Base-by-base conservation (phyloP, 2,888 invertebrate genomes). In the Polydrusus pterygomalis region DNA sequence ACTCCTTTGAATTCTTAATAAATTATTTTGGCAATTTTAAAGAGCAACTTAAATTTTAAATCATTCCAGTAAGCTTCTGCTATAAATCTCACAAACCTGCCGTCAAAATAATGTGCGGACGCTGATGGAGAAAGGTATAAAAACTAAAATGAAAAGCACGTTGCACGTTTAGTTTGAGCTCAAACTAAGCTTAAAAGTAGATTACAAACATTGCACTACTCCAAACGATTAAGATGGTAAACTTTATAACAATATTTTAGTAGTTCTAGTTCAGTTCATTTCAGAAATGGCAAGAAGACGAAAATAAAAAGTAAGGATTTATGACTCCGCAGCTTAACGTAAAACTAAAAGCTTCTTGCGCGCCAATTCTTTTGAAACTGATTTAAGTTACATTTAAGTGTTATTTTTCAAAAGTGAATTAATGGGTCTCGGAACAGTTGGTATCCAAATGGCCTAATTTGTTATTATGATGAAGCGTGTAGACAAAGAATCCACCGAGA, bases 201-300 rank as follows among this genome's bases (percentile, higher is more conserved):
- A 70, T 70, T 70, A 70, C 62, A 70, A 70, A 60, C 67, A 49
- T 62, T 70, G 34, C 49, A 43, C 60, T 62, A 70, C 70, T 70
- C 60, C 62, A 62, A 70, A 60, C 70, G 62, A 62, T 62, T 49
- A 70, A 62, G 70, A 70, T 62, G 62, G 62, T 51, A 62, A 70
- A 70, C 70, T 70, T 70, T 70, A 70, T 62, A 70, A 70, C 70
- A 70, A 70, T 70, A 70, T 70, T 70, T 70, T 51, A 70, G 62
- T 62, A 38, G 70, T 60, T 60, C 38, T 62, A 38, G 70, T 60
- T 60, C 38, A 49, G 45, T 49, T 70, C 70, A 62, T 70, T 60
- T 47, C 62, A 70, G 49, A 62, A 60, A 70, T 60, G 62, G 70
- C 58, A 62, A 49, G 54, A 20, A 54, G 47, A 40, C 70, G 51